Percentiles rank a stretch among this genome's conserved stretches.
Evolutionary conservation across 2,888 invertebrate species (phyloP).

Genomic region (Hydrotaea cyrtoneurina): DNA sequence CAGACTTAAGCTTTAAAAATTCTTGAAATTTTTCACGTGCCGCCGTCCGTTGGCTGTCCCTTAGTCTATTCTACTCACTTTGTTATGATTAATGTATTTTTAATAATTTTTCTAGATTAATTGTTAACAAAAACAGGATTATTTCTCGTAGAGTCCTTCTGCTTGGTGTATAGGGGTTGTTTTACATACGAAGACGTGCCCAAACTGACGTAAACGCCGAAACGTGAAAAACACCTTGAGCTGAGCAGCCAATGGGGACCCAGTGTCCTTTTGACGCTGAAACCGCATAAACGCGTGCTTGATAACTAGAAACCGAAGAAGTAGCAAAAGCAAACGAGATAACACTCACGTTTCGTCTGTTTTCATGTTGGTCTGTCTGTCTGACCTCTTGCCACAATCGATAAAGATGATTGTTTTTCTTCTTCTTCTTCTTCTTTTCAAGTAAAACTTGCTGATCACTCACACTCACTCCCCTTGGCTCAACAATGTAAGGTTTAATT

Average conservation of each 20-base stretch:
- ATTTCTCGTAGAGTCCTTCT: background rate
- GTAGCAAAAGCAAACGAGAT: background rate
- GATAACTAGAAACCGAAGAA: conserved; percentile 12
- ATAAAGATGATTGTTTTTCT: background rate
- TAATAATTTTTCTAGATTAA: conserved; percentile 48
- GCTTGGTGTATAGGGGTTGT: conserved; percentile 25
- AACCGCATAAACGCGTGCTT: conserved; percentile 12
- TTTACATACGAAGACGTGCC: conserved; percentile 38
- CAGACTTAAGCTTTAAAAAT: conserved; percentile 24
- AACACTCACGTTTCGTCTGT: no score
- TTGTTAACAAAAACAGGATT: conserved; percentile 46
- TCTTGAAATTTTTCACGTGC: conserved; percentile 29
- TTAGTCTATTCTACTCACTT: background rate
- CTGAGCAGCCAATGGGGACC: conserved; percentile 13
- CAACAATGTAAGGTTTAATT: conserved; percentile 46
- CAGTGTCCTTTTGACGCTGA: conserved; percentile 22
- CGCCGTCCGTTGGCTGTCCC: background rate
- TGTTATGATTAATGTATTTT: conserved; percentile 43
- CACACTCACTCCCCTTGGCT: conserved; percentile 44
- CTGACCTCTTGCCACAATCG: background rate
- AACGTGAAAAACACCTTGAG: conserved; percentile 41
- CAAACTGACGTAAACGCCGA: conserved; percentile 22
- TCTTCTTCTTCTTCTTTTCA: no score
- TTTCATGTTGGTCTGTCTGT: background rate
- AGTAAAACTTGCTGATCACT: conserved; percentile 25